Conservation (phyloP, 2,888 invertebrate species). For the Nymphalis polychloros region DNA sequence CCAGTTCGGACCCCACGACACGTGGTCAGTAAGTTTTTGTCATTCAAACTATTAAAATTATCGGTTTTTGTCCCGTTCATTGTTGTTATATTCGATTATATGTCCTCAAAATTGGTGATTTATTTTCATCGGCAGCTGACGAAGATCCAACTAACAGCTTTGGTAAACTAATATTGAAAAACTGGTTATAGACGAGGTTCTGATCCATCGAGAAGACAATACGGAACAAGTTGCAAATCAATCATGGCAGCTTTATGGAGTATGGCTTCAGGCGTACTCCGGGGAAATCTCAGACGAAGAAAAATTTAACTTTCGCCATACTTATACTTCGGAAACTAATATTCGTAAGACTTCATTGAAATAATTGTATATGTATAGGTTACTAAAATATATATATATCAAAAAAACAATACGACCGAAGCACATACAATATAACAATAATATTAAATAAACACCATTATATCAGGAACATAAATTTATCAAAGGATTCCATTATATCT, state of each 20-base stretch:
- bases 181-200: conserved; percentile 8
- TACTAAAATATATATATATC: too few species aligned
- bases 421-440: conserved; percentile 12
- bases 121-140: conserved; percentile 47
- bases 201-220: conserved; percentile 32
- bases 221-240: conserved; percentile 32
- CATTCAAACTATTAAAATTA: conserved; percentile 71
- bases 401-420: too few species aligned
- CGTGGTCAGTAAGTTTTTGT: conserved; percentile 74
- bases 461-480: conserved; percentile 45
- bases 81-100: conserved; percentile 38
- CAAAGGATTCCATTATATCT: conserved; percentile 49
- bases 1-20: conserved; percentile 71
- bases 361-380: too few species aligned
- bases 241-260: conserved; percentile 29
- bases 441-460: conserved; percentile 30
- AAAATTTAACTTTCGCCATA: conserved; percentile 28
- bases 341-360: conserved; percentile 9
- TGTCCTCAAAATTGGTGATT: conserved; percentile 48
- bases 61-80: conserved; percentile 63
- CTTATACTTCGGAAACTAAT: conserved; percentile 24
- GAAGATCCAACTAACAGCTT: neutral
- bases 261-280: conserved; percentile 28
- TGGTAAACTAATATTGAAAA: neutral
- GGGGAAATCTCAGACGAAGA: conserved; percentile 32